These are phyloP conservation scores for Autographa gamma DNA, from an alignment of 2,888 invertebrate species.

Conservation along the genomic window DNA sequence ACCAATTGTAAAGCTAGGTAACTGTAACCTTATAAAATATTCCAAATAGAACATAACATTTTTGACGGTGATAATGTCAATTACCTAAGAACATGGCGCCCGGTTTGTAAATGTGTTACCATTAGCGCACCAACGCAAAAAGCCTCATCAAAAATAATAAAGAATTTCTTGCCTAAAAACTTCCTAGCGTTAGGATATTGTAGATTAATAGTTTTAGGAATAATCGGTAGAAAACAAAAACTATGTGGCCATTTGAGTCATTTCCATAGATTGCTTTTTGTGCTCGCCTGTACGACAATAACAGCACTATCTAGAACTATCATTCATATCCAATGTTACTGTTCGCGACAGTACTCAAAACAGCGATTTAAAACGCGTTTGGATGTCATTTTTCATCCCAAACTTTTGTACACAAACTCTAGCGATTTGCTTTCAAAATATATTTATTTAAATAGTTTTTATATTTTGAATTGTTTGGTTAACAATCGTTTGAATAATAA, in stretches of 20 bases:
- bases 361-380: constrained; percentile 19
- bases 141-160: too few relatives aligned
- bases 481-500: background rate
- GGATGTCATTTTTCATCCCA: constrained; percentile 10
- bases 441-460: background rate
- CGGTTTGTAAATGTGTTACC: too few relatives aligned
- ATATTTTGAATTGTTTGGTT: background rate
- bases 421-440: constrained; percentile 4
- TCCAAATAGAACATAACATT: too few relatives aligned
- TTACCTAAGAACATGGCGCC: too few relatives aligned
- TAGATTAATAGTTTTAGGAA: too few relatives aligned
- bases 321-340: constrained; percentile 2
- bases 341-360: constrained; percentile 16
- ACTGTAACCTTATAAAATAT: too few relatives aligned
- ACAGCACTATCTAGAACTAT: background rate
- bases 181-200: too few relatives aligned
- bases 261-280: constrained; percentile 4
- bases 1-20: too few relatives aligned
- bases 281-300: background rate
- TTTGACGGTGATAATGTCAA: too few relatives aligned
- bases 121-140: too few relatives aligned
- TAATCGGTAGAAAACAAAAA: background rate
- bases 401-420: constrained; percentile 12
- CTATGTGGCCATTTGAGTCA: background rate
- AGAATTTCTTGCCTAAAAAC: too few relatives aligned